phyloP scores from a whole-genome alignment of 2,113 vertebrate species.

The Caranx ignobilis region DNA sequence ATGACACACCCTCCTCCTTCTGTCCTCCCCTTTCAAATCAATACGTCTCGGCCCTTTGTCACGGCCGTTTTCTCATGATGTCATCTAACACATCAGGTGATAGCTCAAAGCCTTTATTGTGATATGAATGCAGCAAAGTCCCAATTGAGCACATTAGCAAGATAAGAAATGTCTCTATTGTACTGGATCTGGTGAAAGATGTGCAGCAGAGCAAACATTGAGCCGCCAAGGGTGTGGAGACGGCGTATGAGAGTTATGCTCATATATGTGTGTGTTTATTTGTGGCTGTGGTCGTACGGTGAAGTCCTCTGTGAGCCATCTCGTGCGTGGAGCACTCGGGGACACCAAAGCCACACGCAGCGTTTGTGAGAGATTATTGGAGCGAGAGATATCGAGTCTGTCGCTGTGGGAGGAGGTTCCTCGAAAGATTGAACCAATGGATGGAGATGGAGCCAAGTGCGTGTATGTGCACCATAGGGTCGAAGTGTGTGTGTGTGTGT shows the following conservation, averaged over 20 bases:
- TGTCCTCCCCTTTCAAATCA: constrained; percentile 51
- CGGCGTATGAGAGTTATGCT: not conserved
- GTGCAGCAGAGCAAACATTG: not conserved
- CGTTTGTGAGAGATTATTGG: constrained; percentile 83
- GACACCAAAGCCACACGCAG: constrained; percentile 75
- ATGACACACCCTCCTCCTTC: constrained; percentile 42
- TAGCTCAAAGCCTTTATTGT: constrained; percentile 43
- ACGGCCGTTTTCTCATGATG: constrained; percentile 50
- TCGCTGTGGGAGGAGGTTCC: constrained; percentile 78
- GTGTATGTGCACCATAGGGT: constrained; percentile 64
- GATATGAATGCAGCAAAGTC: constrained; percentile 22
- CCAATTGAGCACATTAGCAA: constrained; percentile 9
- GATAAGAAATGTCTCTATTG: constrained; percentile 19
- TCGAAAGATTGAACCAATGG: constrained; percentile 76
- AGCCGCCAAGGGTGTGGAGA: not conserved
- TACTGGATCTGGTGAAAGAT: constrained; percentile 5
- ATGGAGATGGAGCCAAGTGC: constrained; percentile 42
- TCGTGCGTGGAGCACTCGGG: constrained; percentile 71
- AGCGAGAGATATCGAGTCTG: constrained; percentile 82
- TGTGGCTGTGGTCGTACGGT: constrained; percentile 20
- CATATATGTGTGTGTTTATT: constrained; percentile 20
- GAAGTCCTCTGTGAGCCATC: constrained; percentile 57
- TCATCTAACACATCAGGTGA: constrained; percentile 48
- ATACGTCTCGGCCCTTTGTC: constrained; percentile 61
- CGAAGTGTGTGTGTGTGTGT: constrained; percentile 40